A percentile compares a stretch with the other conserved stretches of the same genome.
phyloP scores from a whole-genome alignment of 2,797 vertebrate genomes.

The Ctenopoma multispine region DNA sequence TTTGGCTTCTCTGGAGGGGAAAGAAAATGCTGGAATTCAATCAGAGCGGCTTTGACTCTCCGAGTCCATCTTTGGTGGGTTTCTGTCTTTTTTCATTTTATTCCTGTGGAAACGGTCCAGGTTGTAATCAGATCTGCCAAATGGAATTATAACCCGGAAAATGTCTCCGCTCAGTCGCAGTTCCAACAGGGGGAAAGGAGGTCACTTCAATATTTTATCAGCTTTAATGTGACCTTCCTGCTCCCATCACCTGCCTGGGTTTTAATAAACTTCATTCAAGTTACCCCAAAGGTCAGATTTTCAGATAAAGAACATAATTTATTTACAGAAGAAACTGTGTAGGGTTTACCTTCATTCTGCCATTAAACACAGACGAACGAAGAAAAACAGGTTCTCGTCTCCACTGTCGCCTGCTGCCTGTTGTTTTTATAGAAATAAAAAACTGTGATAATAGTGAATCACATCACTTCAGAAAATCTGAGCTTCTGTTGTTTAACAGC shows the following conservation, averaged over 20 bases:
- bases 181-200: constrained; percentile 25
- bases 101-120: constrained; percentile 60
- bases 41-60: constrained; percentile 65
- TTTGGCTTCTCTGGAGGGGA: constrained; percentile 73
- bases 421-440: too few species aligned
- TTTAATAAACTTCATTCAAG: constrained; percentile 33
- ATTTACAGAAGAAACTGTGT: too few species aligned
- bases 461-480: too few species aligned
- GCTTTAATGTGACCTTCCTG: constrained; percentile 55
- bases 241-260: constrained; percentile 18
- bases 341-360: too few species aligned
- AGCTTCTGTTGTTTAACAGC: too few species aligned
- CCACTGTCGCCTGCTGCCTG: too few species aligned
- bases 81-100: constrained; percentile 30
- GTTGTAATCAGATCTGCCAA: constrained; percentile 71
- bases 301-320: neutral
- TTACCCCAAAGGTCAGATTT: constrained; percentile 11
- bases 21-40: constrained; percentile 74
- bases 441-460: too few species aligned
- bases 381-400: too few species aligned
- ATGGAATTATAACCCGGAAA: constrained; percentile 74
- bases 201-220: constrained; percentile 61
- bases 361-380: too few species aligned
- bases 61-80: constrained; percentile 54
- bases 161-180: constrained; percentile 41